Percentiles rank a stretch among this genome's conserved stretches.
phyloP scores from a whole-genome alignment of 2,113 vertebrate species.

The Cyphomyrus discorhynchus region DNA sequence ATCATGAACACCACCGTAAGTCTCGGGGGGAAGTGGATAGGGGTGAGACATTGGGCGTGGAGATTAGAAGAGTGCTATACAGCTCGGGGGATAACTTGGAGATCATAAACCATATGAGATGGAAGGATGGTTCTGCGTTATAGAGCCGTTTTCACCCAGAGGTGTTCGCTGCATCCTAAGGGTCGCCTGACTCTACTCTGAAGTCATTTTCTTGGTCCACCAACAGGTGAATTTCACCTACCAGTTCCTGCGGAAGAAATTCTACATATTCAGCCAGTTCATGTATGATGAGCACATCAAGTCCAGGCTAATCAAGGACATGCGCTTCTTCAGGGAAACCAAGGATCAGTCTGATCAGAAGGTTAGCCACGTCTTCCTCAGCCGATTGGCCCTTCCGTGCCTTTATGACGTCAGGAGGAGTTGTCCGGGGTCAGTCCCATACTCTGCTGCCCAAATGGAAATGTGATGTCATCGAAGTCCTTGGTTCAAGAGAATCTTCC shows the following conservation, averaged over 20 bases:
- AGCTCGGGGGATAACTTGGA: neutral
- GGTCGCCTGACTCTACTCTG: neutral
- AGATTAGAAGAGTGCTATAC: too few species aligned
- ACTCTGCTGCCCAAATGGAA: neutral
- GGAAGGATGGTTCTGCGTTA: neutral
- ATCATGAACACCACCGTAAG: slow-evolving; percentile 99
- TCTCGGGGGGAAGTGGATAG: neutral
- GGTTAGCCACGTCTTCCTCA: slow-evolving; percentile 51
- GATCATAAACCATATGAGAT: neutral
- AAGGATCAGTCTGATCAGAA: slow-evolving; percentile 98
- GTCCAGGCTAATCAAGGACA: slow-evolving; percentile 96
- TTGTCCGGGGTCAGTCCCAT: neutral
- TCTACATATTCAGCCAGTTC: slow-evolving; percentile 98
- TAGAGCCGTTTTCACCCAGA: neutral
- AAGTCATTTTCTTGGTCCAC: neutral
- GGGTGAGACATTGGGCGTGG: neutral
- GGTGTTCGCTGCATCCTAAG: neutral
- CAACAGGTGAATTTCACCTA: slow-evolving; percentile 95
- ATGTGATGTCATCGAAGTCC: neutral
- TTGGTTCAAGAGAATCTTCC: neutral
- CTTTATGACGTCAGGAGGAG: neutral
- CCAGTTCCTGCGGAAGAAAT: slow-evolving; percentile 96
- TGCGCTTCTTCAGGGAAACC: slow-evolving; percentile 95
- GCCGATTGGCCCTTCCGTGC: neutral
- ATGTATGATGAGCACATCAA: slow-evolving; percentile 99